Conservation (phyloP, 2,797 vertebrate genomes). For the Anabacerthia variegaticeps region DNA sequence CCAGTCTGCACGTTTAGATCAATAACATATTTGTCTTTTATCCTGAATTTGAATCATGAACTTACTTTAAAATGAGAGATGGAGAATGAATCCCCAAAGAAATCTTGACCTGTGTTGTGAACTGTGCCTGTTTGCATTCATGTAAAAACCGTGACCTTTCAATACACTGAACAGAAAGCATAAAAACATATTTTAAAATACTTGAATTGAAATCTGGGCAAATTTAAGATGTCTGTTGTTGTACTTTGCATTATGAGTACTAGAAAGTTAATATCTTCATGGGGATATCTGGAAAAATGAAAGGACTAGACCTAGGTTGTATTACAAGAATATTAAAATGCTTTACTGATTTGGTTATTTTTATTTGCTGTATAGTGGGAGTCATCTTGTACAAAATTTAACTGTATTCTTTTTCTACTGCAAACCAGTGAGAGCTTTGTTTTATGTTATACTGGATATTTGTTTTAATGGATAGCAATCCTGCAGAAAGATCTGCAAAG, state of each 20-base stretch:
- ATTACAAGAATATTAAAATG: slow-evolving; percentile 63
- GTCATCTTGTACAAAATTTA: slow-evolving; percentile 46
- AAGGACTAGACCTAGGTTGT: slow-evolving; percentile 52
- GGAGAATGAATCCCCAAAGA: slow-evolving; percentile 41
- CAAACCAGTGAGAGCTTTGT: slow-evolving; percentile 45
- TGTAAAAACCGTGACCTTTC: slow-evolving; percentile 44
- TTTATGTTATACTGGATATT: slow-evolving; percentile 48
- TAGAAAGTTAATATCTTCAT: slow-evolving; percentile 72
- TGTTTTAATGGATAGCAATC: slow-evolving; percentile 33
- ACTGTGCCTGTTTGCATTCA: slow-evolving; percentile 44
- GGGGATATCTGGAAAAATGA: slow-evolving; percentile 75
- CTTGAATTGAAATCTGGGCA: slow-evolving; percentile 53
- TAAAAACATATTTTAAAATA: slow-evolving; percentile 53
- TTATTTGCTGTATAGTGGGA: slow-evolving; percentile 58
- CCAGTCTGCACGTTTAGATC: neutral
- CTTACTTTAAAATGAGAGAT: slow-evolving; percentile 17
- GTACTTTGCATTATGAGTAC: slow-evolving; percentile 62
- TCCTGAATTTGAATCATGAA: slow-evolving; percentile 42
- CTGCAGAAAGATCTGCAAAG: slow-evolving; percentile 54
- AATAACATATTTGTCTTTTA: neutral
- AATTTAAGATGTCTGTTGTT: slow-evolving; percentile 67
- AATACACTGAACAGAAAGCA: slow-evolving; percentile 39
- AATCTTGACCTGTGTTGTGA: slow-evolving; percentile 29
- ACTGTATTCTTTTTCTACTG: neutral
- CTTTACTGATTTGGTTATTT: slow-evolving; percentile 59